Base-by-base conservation (phyloP, 2,113 vertebrate species). In the Nothocercus nigrocapillus region DNA sequence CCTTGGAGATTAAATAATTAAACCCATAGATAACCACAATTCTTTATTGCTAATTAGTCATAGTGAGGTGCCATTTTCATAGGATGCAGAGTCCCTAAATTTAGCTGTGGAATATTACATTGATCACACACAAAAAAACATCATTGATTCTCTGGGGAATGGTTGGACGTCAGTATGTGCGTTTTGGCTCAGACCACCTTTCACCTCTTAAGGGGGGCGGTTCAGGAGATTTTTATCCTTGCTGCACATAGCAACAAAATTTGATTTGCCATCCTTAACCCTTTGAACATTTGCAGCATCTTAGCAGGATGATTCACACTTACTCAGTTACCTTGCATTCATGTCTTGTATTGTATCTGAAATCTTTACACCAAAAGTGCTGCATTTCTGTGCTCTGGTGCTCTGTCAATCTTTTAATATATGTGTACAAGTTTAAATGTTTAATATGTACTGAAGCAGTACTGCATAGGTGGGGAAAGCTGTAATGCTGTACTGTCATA, bases 1-100 rank as follows among this genome's bases (percentile, higher is more conserved):
- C 95, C 96, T 97, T 94, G 86, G 90, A 97, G 97, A 97, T 96
- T 83, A 97, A 98, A 98, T 97, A 96, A 98, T 98, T 97, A 98
- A 98, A 97, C 91, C 96, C 98, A 94, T 75, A 97, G 97, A 95
- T 93, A 96, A 85, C 86, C 69, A 94, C 94, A 90, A 82, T 95
- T 97, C 97, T 98, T 97, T 96, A 94, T 90, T 98, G 95, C 94
- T 98, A 98, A 98, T 98, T 98, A 98, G 97, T 97, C 94, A 94
- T 90, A 82, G 96, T 97, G 96, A 98, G 95, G 97, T 98, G 96
- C 97, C 96, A 97, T 90, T 98, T 98, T 97, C 97, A 95, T 94
- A 97, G 97, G 97, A 98, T 93, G 87, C 93, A 96, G 76, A 85
- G 86, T 90, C 87, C 96, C 98, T 98, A 98, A 98, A 98, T 98